Percentiles rank a stretch among this genome's conserved stretches.
Conservation (phyloP, 23 tunicate species). For the Aplidium turbinatum region DNA sequence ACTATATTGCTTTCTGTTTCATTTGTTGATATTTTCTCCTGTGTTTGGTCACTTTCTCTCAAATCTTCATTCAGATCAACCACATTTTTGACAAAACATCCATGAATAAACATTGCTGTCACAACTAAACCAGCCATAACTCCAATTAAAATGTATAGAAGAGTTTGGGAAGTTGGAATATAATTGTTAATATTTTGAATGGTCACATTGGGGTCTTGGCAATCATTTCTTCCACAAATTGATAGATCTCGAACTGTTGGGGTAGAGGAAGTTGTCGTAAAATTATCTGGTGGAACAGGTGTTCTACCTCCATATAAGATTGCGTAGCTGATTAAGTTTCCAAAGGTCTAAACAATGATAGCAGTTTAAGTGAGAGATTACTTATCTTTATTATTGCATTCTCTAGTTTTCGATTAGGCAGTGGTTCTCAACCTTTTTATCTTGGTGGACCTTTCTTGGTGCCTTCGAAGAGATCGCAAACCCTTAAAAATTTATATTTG, state of each 20-base stretch:
- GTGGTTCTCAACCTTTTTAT: too few relatives aligned
- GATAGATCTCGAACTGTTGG: conserved; percentile 32
- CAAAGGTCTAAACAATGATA: too few relatives aligned
- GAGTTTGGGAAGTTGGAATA: conserved; percentile 35
- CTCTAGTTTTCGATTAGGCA: too few relatives aligned
- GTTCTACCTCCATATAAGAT: conserved; percentile 37
- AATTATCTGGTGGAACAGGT: neutral
- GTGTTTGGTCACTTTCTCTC: too few relatives aligned
- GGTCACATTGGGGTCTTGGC: conserved; percentile 70
- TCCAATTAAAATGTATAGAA: conserved; percentile 40
- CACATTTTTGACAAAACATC: conserved; percentile 1
- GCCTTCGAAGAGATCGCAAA: too few relatives aligned
- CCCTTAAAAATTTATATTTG: too few relatives aligned
- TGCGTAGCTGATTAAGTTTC: conserved; percentile 55
- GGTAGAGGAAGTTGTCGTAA: neutral
- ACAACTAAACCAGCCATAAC: conserved; percentile 35
- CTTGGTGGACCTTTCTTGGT: too few relatives aligned
- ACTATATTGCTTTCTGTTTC: too few relatives aligned
- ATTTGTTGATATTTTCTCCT: too few relatives aligned
- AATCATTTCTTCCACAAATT: conserved; percentile 65
- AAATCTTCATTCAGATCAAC: too few relatives aligned
- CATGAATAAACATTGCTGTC: conserved; percentile 27
- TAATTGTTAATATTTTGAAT: conserved; percentile 38
- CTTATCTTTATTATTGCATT: too few relatives aligned
- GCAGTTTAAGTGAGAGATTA: too few relatives aligned